Evolutionary conservation across 2,797 vertebrate species (phyloP), one percentile per base, ranked within the genome.

Genomic region (Aythya fuligula): DNA sequence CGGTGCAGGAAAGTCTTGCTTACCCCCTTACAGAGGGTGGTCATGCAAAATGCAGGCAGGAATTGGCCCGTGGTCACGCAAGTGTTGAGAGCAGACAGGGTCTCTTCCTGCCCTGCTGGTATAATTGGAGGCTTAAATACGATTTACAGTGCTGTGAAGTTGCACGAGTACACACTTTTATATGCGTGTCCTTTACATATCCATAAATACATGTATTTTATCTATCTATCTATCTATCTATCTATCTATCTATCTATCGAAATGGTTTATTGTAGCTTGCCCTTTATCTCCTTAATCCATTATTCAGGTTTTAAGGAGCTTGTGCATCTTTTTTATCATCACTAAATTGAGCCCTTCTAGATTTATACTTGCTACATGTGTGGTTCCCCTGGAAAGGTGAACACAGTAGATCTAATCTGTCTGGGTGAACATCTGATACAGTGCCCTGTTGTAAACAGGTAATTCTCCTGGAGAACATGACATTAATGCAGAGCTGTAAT

Each of bases 1-100:
- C 1, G 0, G 58, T 8, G 20, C 27, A 4, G 47, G n/a, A 20
- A 12, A 32, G 14, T 39, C 49, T 7, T 4, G 3, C 58, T 36
- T 16, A 0, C 12, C 36, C 34, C 54, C 9, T 27, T 1, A 3
- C 47, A 43, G 38, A 24, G 24, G 38, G 49, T 61, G 10, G 65
- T 5, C 6, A 4, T 32, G 70, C 19, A 36, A 32, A 30, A 8
- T 2, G 2, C 1, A 3, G 4, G 38, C 45, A 45, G 69, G 61
- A 64, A 5, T 19, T 11, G 9, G 25, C 57, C 34, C 14, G 1
- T 1, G 14, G 57, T 64, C 65, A 19, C 2, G 1, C 36, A 9
- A 30, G 58, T 45, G 3, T 30, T 1, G 2, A 53, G 62, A 56
- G 17, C 43, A 43, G 41, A 11, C 0, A 1, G 53, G 38, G 60